Evolutionary conservation across 37 sponge, comb jelly and placozoan species (phyloP).

Genomic region (Diacarnus erythraeanus): DNA sequence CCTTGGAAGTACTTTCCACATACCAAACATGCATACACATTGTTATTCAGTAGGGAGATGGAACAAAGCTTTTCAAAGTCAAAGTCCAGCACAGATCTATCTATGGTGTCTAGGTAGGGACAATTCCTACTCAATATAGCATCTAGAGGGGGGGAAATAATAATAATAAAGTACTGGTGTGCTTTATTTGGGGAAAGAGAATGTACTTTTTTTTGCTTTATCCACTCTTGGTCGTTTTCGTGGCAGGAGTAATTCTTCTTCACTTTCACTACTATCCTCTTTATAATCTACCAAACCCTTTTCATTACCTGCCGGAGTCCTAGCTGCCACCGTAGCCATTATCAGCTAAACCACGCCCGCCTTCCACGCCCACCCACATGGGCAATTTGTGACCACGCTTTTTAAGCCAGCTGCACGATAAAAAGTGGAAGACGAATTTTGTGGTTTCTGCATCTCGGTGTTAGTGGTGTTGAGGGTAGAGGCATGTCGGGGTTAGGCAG

Average conservation of each 20-base stretch:
- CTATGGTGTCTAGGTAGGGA: conserved; percentile 91
- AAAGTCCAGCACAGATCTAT: conserved; percentile 90
- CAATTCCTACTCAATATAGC: conserved; percentile 56
- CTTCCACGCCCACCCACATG: no score
- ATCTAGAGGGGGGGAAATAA: conserved; percentile 10
- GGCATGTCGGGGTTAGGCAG: conserved; percentile 22
- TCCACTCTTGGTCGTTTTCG: neutral
- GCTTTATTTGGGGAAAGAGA: neutral
- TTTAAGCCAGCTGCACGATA: no score
- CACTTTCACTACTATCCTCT: conserved; percentile 13
- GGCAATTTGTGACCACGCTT: no score
- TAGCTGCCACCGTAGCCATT: no score
- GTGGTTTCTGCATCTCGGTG: no score
- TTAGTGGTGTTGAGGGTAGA: neutral
- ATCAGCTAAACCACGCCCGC: no score
- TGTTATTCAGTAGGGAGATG: conserved; percentile 91
- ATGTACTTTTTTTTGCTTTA: neutral
- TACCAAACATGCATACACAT: conserved; percentile 97
- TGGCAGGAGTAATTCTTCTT: conserved; percentile 63
- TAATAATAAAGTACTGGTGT: neutral
- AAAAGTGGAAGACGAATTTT: no score
- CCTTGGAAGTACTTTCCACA: conserved; percentile 99
- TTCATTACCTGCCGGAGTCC: no score
- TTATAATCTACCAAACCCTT: conserved; percentile 3
- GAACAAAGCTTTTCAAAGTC: conserved; percentile 99